phyloP scores from a whole-genome alignment of 2,888 invertebrate genomes.

The Dioctria linearis region DNA sequence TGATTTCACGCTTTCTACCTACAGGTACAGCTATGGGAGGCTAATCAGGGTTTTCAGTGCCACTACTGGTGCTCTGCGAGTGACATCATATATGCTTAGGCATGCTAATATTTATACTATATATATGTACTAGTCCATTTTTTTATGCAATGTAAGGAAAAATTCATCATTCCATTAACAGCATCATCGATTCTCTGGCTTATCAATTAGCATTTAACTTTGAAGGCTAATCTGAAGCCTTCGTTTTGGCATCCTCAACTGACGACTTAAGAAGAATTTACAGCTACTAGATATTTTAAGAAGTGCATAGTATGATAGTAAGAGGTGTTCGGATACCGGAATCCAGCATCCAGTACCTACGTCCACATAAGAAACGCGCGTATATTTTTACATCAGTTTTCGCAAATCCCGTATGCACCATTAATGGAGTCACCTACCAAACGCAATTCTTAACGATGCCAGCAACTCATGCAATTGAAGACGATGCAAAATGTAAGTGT shows the following conservation, averaged over 20 bases:
- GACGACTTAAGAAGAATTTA: slow-evolving; percentile 16
- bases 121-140: too few relatives aligned
- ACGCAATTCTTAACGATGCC: slow-evolving; percentile 43
- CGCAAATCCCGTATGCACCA: slow-evolving; percentile 12
- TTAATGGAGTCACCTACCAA: slow-evolving; percentile 41
- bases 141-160: not conserved
- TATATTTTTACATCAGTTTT: slow-evolving; percentile 10
- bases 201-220: slow-evolving; percentile 37
- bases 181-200: not conserved
- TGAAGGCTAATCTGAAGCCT: slow-evolving; percentile 28
- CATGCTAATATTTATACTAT: too few relatives aligned
- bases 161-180: not conserved
- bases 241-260: slow-evolving; percentile 18
- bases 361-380: slow-evolving; percentile 20
- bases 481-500: slow-evolving; percentile 40
- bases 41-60: too few relatives aligned
- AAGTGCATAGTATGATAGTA: not conserved
- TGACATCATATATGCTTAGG: too few relatives aligned
- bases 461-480: slow-evolving; percentile 49
- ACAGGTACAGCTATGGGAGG: too few relatives aligned
- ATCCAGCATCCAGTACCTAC: not conserved
- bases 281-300: slow-evolving; percentile 15
- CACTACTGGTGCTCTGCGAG: too few relatives aligned
- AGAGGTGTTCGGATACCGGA: not conserved
- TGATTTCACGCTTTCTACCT: too few relatives aligned